Evolutionary conservation across 2,797 vertebrate species (phyloP), one percentile per base, ranked within the genome.

Genomic region (Allobates femoralis): DNA sequence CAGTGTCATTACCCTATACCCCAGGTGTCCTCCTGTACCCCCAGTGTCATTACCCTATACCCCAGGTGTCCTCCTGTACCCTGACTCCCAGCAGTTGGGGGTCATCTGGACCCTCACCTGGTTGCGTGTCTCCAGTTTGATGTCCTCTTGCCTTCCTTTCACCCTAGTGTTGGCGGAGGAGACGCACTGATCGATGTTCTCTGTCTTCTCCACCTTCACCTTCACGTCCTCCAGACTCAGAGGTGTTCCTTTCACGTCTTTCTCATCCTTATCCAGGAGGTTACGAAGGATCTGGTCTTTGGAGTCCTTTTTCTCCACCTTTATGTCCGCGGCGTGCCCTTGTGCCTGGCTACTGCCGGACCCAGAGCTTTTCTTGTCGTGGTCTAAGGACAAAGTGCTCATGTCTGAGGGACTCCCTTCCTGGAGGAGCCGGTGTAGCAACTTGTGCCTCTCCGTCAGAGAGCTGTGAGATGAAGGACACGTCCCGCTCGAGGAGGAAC

Each of bases 261-360:
- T 98, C 91, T 99, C 97, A 0, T 99, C 97, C 53, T 98, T 98
- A 85, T 99, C 97, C 85, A 99, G 94, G n/a, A 99, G 95, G 86
- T 97, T 97, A 3, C 98, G 95, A 6, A 99, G 96, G 66, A 99
- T 94, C 91, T 98, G 97, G 91, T 99, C 98, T 92, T 98, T 98
- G 18, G 94, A 96, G 15, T 97, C 96, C 86, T 95, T 97, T 85
- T 96, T 94, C 92, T 95, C 94, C 86, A 91, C 89, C 74, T 94
- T 93, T 66, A 92, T 84, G 16, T 90, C 92, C 0, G 90, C 51
- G 15, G 83, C 90, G 46, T 28, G 90, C 86, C 66, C 92, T 67
- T 21, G 89, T 82, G 94, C 69, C 90, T 94, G 84, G 85, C 89
- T 0, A 92, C 89, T 15, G 88, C 90, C 23, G 4, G 92, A 73